Percentiles rank a stretch among this genome's conserved stretches.
phyloP scores from a whole-genome alignment of 2,797 vertebrate genomes.

The Argentina silus region DNA sequence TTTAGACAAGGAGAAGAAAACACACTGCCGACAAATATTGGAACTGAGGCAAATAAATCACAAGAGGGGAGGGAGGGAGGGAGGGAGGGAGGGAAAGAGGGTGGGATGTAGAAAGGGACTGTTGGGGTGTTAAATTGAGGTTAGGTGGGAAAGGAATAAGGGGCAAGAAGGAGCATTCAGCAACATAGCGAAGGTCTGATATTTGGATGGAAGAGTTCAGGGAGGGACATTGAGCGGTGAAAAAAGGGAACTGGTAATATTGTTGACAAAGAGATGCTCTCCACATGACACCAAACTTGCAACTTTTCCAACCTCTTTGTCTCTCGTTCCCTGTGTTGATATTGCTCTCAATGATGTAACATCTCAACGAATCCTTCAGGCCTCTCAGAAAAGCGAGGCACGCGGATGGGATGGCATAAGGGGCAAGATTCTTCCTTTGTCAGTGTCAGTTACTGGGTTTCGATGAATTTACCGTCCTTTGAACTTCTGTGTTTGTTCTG shows the following conservation, averaged over 20 bases:
- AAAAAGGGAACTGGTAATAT: background rate
- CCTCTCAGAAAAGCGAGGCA: background rate
- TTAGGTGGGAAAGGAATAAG: slow-evolving; percentile 26
- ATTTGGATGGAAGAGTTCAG: slow-evolving; percentile 8
- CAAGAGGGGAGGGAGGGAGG: slow-evolving; percentile 52
- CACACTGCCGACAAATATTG: slow-evolving; percentile 85
- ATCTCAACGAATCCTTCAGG: background rate
- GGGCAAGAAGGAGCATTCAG: slow-evolving; percentile 43
- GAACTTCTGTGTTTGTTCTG: no score
- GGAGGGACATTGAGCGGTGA: background rate
- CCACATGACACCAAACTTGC: no score
- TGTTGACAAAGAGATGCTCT: background rate
- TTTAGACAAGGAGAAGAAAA: slow-evolving; percentile 86
- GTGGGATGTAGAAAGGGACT: slow-evolving; percentile 20
- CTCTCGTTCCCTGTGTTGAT: slow-evolving; percentile 11
- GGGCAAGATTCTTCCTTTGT: background rate
- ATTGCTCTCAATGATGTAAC: slow-evolving; percentile 13
- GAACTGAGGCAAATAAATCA: slow-evolving; percentile 86
- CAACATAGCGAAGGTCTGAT: slow-evolving; percentile 15
- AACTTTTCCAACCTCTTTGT: slow-evolving; percentile 10
- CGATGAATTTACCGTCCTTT: background rate
- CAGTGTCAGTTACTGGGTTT: background rate
- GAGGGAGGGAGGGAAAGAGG: slow-evolving; percentile 16
- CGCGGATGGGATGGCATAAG: background rate
- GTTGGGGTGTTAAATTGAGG: slow-evolving; percentile 32